Evolutionary conservation across 1,140 invertebrate species (phyloP).

Genomic region (Meloidogyne exigua): DNA sequence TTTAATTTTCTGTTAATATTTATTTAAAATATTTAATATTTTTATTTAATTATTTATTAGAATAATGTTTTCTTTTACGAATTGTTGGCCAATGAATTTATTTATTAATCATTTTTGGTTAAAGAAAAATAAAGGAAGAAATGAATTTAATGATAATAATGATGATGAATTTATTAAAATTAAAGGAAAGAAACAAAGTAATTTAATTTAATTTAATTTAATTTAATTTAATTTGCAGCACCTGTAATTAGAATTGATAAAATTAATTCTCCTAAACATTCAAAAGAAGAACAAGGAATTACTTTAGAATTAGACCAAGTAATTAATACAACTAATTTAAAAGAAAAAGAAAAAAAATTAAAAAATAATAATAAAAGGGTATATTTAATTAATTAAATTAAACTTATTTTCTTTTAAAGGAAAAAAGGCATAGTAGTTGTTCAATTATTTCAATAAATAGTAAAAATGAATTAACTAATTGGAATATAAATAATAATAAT

Average conservation of each 20-base stretch:
- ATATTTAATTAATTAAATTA: too few relatives aligned
- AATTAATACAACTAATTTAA: not conserved
- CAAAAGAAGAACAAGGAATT: not conserved
- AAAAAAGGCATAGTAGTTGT: not conserved
- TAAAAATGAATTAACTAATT: not conserved
- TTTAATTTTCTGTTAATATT: too few relatives aligned
- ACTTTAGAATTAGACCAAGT: not conserved
- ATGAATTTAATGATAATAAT: not conserved
- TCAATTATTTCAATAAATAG: not conserved
- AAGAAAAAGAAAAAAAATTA: not conserved
- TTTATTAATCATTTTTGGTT: not conserved
- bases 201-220: not conserved
- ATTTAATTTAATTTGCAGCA: not conserved
- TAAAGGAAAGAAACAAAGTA: not conserved
- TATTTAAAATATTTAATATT: too few relatives aligned
- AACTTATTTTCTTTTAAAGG: too few relatives aligned
- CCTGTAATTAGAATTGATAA: not conserved
- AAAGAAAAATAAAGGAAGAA: not conserved
- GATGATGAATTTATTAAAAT: not conserved
- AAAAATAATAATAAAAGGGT: not conserved
- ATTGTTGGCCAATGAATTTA: not conserved
- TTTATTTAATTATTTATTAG: too few relatives aligned
- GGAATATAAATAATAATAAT: not conserved
- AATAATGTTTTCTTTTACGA: not conserved
- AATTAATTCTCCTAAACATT: not conserved